Evolutionary conservation across 2,888 invertebrate species (phyloP).

Genomic region (Chromoteleia sp.): DNA sequence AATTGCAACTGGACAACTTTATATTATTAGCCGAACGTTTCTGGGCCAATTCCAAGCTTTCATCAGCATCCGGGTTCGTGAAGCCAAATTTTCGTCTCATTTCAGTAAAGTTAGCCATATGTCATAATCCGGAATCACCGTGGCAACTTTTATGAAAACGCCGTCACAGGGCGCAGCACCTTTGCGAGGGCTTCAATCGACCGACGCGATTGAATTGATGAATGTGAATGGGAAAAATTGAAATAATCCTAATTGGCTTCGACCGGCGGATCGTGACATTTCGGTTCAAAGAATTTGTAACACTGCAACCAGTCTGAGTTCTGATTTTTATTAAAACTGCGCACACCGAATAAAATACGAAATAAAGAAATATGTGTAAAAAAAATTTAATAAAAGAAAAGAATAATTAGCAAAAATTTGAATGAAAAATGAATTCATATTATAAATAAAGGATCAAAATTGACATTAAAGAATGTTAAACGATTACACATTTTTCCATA

Average conservation of each 20-base stretch:
- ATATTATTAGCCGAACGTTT: slow-evolving; percentile 54
- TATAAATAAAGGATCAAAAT: no score
- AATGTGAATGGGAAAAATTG: slow-evolving; percentile 41
- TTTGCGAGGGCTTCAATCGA: slow-evolving; percentile 47
- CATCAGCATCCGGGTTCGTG: slow-evolving; percentile 29
- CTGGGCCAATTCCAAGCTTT: slow-evolving; percentile 55
- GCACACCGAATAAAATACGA: neutral
- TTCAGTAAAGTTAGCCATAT: slow-evolving; percentile 41
- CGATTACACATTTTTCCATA: no score
- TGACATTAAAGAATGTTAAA: no score
- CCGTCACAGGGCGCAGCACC: slow-evolving; percentile 1
- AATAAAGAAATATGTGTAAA: neutral
- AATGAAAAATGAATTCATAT: no score
- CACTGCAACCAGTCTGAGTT: neutral
- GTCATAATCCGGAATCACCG: slow-evolving; percentile 30
- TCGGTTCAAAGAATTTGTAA: slow-evolving; percentile 25
- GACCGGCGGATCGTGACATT: neutral
- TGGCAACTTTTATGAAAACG: slow-evolving; percentile 40
- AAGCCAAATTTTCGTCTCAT: slow-evolving; percentile 51
- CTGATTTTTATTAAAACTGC: slow-evolving; percentile 5
- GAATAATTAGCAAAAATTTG: no score
- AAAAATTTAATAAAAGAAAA: no score
- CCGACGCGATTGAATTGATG: slow-evolving; percentile 35
- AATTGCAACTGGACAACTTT: slow-evolving; percentile 49
- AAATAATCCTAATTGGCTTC: slow-evolving; percentile 49